Evolutionary conservation across 2,113 vertebrate genomes (phyloP), one percentile per base, ranked within the genome.

Genomic region (Phasianus colchicus): DNA sequence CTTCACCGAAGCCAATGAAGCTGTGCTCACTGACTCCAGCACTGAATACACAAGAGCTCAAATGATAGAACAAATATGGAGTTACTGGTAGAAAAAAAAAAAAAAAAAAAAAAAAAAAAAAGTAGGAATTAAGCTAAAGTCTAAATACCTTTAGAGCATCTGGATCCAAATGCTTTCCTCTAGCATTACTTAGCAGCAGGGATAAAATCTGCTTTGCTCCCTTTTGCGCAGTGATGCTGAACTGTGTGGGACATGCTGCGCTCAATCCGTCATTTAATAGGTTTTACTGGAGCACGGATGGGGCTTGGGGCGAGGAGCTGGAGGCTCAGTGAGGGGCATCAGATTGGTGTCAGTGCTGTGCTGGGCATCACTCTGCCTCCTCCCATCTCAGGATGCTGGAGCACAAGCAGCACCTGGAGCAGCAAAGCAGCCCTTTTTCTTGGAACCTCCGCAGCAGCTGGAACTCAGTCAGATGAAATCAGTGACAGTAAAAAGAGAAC

Each of bases 301-400:
- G 34, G 72, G 21, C 43, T 74, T 38, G 25, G 40, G 75, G 67
- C 42, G 45, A 72, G 89, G 92, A 36, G 64, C 73, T 73, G 43
- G 36, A 5, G 1, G 42, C 25, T 70, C 54, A 38, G 70, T 88
- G 63, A 86, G 65, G 32, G 27, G 34, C n/a, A 18, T 42, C 27
- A 74, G 77, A 61, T 89, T 43, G 65, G 54, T 10, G 64, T 65
- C 58, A 75, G 82, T 58, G 75, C 47, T 85, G 47, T 66, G 11
- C 80, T 95, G 93, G 85, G 45, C 55, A 57, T 88, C 87, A 87
- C 61, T 71, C 67, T 89, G 21, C 30, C 43, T 63, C 58, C 50
- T 89, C 92, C 74, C 48, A 9, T 85, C 80, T 92, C 58, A 80
- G 61, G 45, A 66, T 88, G 48, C n/a, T 52, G 38, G 60, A 91